A percentile compares a stretch with the other conserved stretches of the same genome.
Conservation (phyloP, 2,113 vertebrate genomes). For the Hippolais icterina region DNA sequence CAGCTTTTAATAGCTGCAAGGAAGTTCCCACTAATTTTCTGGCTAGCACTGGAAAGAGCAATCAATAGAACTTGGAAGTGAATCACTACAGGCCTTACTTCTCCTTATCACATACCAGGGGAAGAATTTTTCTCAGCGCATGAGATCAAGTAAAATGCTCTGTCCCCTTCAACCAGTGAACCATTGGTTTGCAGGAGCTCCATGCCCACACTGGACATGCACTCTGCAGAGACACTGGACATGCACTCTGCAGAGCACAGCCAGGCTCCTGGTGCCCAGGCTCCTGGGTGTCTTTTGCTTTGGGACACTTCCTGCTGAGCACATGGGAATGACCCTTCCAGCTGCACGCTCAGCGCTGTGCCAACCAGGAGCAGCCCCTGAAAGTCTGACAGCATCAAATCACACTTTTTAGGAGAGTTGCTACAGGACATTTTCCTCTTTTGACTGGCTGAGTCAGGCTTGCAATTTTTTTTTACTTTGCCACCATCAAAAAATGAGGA, state of each 20-base stretch:
- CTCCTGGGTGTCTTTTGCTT: neutral
- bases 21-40: neutral
- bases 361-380: neutral
- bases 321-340: rapidly evolving
- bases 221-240: neutral
- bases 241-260: rapidly evolving
- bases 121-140: neutral
- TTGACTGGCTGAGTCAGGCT: neutral
- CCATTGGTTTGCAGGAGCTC: neutral
- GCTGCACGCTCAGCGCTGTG: rapidly evolving
- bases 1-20: neutral
- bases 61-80: neutral
- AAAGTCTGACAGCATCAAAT: neutral
- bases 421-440: neutral
- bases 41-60: neutral
- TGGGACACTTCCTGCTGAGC: neutral
- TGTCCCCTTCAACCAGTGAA: neutral
- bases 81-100: neutral
- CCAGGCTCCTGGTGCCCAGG: neutral
- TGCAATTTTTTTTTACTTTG: neutral
- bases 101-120: neutral
- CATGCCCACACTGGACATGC: rapidly evolving
- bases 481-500: neutral
- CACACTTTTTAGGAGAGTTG: neutral
- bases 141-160: neutral